Base-by-base conservation (phyloP, 2,797 vertebrate genomes). In the Ceyx erithaca region DNA sequence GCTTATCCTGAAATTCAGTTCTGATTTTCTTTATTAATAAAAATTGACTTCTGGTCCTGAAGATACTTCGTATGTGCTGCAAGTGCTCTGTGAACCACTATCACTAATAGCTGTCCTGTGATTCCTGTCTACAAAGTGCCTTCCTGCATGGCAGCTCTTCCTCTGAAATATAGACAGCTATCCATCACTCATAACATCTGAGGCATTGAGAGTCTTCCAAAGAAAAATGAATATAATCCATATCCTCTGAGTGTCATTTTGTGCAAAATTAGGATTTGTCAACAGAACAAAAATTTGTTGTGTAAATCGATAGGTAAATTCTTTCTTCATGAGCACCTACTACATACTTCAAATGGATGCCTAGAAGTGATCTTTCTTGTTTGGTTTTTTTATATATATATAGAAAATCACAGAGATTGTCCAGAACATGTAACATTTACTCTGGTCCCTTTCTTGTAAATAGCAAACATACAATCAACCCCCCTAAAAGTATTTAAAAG, bases 81-180 rank as follows among this genome's bases (percentile, higher is more conserved):
- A 71, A 54, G 41, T 30, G 15, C 0, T 0, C 35, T 1, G 2
- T 57, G 62, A 81, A 66, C 21, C 35, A n/a, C 59, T 68, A 7
- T 67, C 18, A 48, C 71, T 85, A 63, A 22, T 14, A 80, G 20
- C 23, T 49, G 2, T 63, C 78, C 49, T 52, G 43, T 55, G 43
- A 61, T 66, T 58, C 35, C 51, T 83, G 20, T 85, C 46, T 67
- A 57, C 76, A 79, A 46, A 26, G 12, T 17, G 19, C 22, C 48
- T 76, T 70, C 69, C 43, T 67, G 41, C 35, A 17, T 62, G 66
- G 46, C 37, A 92, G 31, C 28, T 80, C 33, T 80, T 85, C 66
- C 66, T 80, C 54, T 91, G 61, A 70, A 63, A 76, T 58, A 30
- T 1, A 37, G 76, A 52, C 62, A 76, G 40, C 28, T 72, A 79